Conservation (phyloP, 2,113 vertebrate species). For the Xenotilapia caudafasciata region DNA sequence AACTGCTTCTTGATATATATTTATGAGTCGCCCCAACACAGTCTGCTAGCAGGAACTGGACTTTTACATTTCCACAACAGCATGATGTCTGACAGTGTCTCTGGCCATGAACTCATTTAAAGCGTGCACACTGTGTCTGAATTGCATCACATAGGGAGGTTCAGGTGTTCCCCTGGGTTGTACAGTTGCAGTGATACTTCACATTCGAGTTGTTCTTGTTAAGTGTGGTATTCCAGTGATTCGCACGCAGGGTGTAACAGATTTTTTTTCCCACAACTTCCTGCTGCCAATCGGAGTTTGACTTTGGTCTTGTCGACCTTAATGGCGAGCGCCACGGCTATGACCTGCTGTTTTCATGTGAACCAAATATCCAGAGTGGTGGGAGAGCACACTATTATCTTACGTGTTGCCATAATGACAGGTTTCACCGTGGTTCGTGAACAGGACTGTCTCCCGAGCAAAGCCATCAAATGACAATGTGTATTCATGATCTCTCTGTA, state of each 20-base stretch:
- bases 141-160: not conserved
- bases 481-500: not conserved
- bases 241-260: not conserved
- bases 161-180: not conserved
- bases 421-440: not conserved
- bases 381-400: not conserved
- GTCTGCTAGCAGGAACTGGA: not conserved
- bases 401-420: not conserved
- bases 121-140: not conserved
- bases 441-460: not conserved
- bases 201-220: not conserved
- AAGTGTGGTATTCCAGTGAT: not conserved
- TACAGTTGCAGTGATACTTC: not conserved
- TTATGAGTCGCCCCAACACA: not conserved
- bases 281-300: not conserved
- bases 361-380: not conserved
- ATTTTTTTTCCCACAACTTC: not conserved
- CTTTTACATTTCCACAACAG: not conserved
- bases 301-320: not conserved
- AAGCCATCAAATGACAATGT: not conserved
- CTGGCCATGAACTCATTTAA: not conserved
- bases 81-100: not conserved
- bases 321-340: not conserved
- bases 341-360: not conserved
- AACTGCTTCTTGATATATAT: not conserved